These are phyloP conservation scores for Enteromius treurensis DNA, from an alignment of 2,797 vertebrate species.

Conservation along the genomic window DNA sequence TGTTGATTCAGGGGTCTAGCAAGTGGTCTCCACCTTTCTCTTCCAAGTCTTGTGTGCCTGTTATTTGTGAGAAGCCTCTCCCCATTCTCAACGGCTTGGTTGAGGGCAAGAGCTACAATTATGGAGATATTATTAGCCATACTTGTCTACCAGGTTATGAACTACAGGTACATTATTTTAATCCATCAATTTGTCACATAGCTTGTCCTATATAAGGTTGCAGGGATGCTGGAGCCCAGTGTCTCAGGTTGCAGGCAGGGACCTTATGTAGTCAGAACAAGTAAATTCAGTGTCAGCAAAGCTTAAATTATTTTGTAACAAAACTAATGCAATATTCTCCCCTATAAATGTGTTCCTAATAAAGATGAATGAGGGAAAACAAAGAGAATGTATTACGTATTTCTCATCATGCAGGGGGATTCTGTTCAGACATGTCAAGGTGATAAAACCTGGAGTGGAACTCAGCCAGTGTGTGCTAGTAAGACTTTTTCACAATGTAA, in stretches of 20 bases:
- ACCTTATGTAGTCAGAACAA: not conserved
- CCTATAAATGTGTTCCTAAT: not conserved
- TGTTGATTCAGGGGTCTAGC: slow-evolving; percentile 78
- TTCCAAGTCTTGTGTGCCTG: slow-evolving; percentile 81
- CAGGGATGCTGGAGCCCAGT: not conserved
- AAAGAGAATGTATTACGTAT: not conserved
- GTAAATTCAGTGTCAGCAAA: not conserved
- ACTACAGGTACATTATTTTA: slow-evolving; percentile 80
- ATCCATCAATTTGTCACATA: not conserved
- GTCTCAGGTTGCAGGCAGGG: not conserved
- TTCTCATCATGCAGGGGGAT: slow-evolving; percentile 78
- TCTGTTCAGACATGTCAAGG: slow-evolving; percentile 84
- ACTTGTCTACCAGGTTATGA: slow-evolving; percentile 89
- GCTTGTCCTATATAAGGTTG: not conserved
- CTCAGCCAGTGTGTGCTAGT: slow-evolving; percentile 85
- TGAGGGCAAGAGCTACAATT: slow-evolving; percentile 83
- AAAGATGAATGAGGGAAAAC: not conserved
- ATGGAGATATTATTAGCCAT: slow-evolving; percentile 82
- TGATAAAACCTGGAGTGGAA: slow-evolving; percentile 87
- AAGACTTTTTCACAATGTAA: slow-evolving; percentile 63
- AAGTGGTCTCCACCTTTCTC: slow-evolving; percentile 85
- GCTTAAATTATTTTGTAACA: not conserved
- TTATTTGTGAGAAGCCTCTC: slow-evolving; percentile 84
- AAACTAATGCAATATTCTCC: not conserved
- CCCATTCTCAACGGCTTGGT: slow-evolving; percentile 80